Percentiles rank a stretch among this genome's conserved stretches.
These are phyloP conservation scores for Zoanthus gigantus DNA, from an alignment of 92 coral and sea anemone species.

Conservation along the genomic window DNA sequence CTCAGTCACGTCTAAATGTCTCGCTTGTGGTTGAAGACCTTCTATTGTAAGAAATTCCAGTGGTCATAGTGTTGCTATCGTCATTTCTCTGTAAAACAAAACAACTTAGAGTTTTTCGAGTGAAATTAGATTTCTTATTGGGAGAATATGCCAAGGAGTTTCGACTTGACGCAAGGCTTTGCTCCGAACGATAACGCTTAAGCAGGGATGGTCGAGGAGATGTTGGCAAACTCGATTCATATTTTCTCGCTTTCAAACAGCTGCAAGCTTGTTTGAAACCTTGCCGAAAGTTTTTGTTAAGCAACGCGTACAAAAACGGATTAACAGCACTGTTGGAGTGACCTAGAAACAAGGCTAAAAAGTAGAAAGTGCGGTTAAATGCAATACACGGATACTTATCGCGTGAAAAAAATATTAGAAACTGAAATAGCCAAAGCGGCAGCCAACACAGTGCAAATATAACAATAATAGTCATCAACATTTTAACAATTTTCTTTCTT, in stretches of 20 bases:
- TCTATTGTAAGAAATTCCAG: conserved; percentile 12
- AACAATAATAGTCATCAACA: conserved; percentile 76
- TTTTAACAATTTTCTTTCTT: conserved; percentile 80
- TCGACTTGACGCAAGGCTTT: conserved; percentile 23
- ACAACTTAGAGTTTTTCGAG: neutral
- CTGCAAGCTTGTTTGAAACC: conserved; percentile 79
- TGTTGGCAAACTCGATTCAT: neutral
- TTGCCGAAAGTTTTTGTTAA: conserved; percentile 79
- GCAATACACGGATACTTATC: conserved; percentile 68
- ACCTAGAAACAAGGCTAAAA: conserved; percentile 75
- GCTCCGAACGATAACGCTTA: conserved; percentile 23
- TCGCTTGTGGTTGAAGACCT: conserved; percentile 28
- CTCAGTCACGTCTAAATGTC: neutral
- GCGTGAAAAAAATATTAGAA: conserved; percentile 67
- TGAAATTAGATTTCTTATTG: neutral
- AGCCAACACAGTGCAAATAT: conserved; percentile 84
- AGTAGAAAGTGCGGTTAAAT: conserved; percentile 64
- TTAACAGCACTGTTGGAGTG: conserved; percentile 86
- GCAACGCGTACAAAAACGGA: conserved; percentile 80
- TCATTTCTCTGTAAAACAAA: neutral
- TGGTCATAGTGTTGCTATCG: neutral
- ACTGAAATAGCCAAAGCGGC: conserved; percentile 76
- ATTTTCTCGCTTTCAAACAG: conserved; percentile 36
- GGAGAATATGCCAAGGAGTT: neutral
- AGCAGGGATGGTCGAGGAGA: neutral